phyloP scores from a whole-genome alignment of 2,113 vertebrate genomes.

The Platysternon megacephalum region DNA sequence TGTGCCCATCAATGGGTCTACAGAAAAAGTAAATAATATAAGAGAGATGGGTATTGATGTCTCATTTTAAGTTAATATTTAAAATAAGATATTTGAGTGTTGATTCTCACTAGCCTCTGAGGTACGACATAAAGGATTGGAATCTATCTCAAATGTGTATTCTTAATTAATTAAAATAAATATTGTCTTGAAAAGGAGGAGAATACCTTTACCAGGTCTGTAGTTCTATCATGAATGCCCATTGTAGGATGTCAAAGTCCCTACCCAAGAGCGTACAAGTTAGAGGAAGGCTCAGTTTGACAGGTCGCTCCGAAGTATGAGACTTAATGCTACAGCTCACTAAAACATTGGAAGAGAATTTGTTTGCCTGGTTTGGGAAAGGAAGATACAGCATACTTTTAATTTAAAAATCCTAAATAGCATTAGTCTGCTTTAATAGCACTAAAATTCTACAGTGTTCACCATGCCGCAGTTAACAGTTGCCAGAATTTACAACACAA shows the following conservation, averaged over 20 bases:
- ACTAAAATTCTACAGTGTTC: not conserved
- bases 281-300: not conserved
- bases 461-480: not conserved
- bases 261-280: not conserved
- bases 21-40: not conserved
- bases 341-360: not conserved
- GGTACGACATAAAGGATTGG: not conserved
- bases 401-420: not conserved
- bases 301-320: conserved; percentile 56
- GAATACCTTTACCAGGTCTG: conserved; percentile 54
- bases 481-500: not conserved
- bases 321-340: conserved; percentile 28
- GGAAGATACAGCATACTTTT: not conserved
- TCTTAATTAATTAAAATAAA: not conserved
- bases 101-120: not conserved
- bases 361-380: not conserved
- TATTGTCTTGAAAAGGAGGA: not conserved
- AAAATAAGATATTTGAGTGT: not conserved
- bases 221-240: not conserved
- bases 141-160: conserved; percentile 2
- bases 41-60: not conserved
- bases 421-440: not conserved
- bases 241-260: not conserved
- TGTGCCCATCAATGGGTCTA: not conserved
- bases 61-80: not conserved